Evolutionary conservation across 2,888 invertebrate species (phyloP).

Genomic region (Empis livida): DNA sequence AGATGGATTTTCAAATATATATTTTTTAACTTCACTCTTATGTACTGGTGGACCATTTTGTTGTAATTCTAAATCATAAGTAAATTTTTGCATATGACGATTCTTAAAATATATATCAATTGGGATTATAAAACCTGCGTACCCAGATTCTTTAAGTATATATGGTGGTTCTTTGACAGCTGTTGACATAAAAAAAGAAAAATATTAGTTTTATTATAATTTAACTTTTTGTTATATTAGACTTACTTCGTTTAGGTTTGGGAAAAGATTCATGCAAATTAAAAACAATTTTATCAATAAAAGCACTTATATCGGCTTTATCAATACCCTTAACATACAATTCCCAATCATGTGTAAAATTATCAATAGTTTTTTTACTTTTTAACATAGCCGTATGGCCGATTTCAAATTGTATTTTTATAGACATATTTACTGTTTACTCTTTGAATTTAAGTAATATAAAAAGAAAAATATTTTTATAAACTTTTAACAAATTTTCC

Average conservation of each 20-base stretch:
- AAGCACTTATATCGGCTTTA: conserved; percentile 74
- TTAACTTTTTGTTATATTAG: conserved; percentile 1
- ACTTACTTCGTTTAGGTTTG: conserved; percentile 76
- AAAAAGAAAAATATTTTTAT: background rate
- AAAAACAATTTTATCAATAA: conserved; percentile 87
- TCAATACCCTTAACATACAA: conserved; percentile 84
- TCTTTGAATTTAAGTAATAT: background rate
- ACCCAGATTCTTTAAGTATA: conserved; percentile 82
- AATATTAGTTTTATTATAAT: background rate
- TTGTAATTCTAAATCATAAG: conserved; percentile 78
- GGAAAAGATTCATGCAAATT: conserved; percentile 83
- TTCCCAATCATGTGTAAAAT: conserved; percentile 96
- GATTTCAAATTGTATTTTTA: conserved; percentile 77
- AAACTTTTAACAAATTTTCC: background rate
- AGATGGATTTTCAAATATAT: conserved; percentile 71
- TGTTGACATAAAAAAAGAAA: conserved; percentile 36
- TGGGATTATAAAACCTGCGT: conserved; percentile 82
- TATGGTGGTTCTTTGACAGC: conserved; percentile 87
- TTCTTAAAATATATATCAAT: conserved; percentile 83
- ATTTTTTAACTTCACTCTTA: conserved; percentile 63
- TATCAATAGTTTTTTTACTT: conserved; percentile 70
- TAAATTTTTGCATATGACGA: conserved; percentile 78
- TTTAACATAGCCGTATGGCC: conserved; percentile 80
- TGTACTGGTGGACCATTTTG: conserved; percentile 57
- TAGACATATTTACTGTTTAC: conserved; percentile 40